Evolutionary conservation across 2,888 invertebrate species (phyloP).

Genomic region (Drosophila seclusa): DNA sequence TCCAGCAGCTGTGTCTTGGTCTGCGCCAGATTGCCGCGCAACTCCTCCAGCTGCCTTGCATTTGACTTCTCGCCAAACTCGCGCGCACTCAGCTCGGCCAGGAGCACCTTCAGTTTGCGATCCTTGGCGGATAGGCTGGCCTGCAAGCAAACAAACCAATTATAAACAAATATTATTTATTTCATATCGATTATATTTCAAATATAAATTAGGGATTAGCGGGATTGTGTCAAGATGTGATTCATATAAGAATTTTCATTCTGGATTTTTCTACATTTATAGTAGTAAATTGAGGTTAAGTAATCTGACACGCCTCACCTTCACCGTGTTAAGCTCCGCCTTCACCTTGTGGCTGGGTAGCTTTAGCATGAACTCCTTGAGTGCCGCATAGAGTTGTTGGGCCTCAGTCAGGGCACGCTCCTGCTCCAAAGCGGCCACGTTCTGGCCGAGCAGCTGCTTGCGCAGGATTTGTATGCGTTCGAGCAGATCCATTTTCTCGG

Average conservation of each 20-base stretch:
- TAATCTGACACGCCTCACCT: slow-evolving; percentile 60
- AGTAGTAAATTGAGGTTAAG: neutral
- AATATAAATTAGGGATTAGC: neutral
- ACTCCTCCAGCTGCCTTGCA: slow-evolving; percentile 74
- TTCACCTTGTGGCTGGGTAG: slow-evolving; percentile 83
- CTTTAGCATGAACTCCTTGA: slow-evolving; percentile 84
- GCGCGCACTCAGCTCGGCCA: slow-evolving; percentile 81
- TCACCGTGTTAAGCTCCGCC: slow-evolving; percentile 82
- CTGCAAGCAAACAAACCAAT: slow-evolving; percentile 47
- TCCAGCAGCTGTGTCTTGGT: slow-evolving; percentile 80
- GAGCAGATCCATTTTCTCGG: slow-evolving; percentile 91
- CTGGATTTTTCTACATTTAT: no score
- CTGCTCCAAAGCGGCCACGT: slow-evolving; percentile 79
- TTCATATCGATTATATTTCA: slow-evolving; percentile 11
- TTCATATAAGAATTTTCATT: neutral
- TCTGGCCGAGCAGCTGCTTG: slow-evolving; percentile 82
- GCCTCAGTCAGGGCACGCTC: slow-evolving; percentile 82
- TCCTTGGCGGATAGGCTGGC: slow-evolving; percentile 80
- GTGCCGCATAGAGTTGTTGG: slow-evolving; percentile 80
- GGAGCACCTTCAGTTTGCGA: slow-evolving; percentile 82
- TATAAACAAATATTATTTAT: neutral
- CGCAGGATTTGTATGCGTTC: slow-evolving; percentile 91
- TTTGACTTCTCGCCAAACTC: slow-evolving; percentile 81
- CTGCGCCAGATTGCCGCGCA: slow-evolving; percentile 76
- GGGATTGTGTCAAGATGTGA: neutral